Conservation (phyloP, 2,113 vertebrate species). For the Alouatta palliata region DNA sequence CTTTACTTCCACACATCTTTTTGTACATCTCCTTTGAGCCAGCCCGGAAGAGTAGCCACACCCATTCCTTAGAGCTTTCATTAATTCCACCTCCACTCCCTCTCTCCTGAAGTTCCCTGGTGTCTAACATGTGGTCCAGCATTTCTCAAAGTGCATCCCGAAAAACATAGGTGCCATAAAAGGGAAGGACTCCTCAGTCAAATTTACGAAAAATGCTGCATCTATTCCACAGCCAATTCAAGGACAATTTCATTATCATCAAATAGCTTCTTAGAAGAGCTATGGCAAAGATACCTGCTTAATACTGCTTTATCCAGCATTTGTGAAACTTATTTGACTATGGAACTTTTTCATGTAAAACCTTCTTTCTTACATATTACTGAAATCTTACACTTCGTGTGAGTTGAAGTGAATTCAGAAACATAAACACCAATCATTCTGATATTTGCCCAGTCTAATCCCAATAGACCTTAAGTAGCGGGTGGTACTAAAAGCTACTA, state of each 20-base stretch:
- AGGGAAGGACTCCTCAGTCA: background rate
- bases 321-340: background rate
- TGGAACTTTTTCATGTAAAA: background rate
- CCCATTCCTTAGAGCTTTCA: background rate
- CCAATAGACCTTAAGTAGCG: background rate
- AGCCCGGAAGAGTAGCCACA: no score
- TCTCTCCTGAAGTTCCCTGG: background rate
- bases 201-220: background rate
- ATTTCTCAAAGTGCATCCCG: background rate
- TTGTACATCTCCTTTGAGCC: background rate
- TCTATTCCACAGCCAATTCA: background rate
- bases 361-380: rapidly evolving
- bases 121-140: background rate
- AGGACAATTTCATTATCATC: background rate
- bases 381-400: background rate
- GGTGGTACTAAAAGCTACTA: background rate
- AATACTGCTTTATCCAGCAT: background rate
- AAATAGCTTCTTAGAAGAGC: background rate
- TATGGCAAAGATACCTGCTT: background rate
- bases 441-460: background rate
- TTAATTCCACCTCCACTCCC: background rate
- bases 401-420: background rate
- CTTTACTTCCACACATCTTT: background rate
- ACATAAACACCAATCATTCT: background rate
- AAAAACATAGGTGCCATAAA: background rate